These are phyloP conservation scores for Lycaon pictus DNA, from an alignment of 2,113 vertebrate species.

Conservation along the genomic window DNA sequence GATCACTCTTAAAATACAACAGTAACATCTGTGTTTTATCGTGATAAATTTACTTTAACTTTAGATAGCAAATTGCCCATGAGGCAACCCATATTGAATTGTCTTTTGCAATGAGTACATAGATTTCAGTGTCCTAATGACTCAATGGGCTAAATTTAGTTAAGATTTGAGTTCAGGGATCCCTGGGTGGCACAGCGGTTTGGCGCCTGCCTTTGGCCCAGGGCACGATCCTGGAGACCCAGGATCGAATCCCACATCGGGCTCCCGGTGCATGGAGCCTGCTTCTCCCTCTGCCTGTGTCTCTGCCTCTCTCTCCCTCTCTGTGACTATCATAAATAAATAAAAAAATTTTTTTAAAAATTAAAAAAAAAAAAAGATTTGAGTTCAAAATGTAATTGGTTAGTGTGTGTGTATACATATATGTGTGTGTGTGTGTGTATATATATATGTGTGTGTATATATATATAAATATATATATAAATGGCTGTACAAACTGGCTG, in stretches of 20 bases:
- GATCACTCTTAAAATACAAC: neutral
- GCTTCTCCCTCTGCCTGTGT: too few relatives aligned
- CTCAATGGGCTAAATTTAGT: neutral
- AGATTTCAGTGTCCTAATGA: neutral
- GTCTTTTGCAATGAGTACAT: neutral
- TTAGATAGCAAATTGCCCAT: neutral
- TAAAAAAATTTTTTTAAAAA: too few relatives aligned
- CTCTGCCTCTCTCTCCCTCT: too few relatives aligned
- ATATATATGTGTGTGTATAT: neutral
- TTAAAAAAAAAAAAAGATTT: neutral
- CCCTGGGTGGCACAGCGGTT: too few relatives aligned
- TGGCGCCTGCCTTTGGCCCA: too few relatives aligned
- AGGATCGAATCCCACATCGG: too few relatives aligned
- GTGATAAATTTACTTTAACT: neutral
- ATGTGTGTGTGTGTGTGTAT: too few relatives aligned
- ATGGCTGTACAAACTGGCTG: too few relatives aligned
- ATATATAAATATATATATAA: too few relatives aligned
- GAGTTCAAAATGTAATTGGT: neutral
- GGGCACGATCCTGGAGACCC: too few relatives aligned
- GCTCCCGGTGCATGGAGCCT: too few relatives aligned
- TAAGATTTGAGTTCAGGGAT: neutral
- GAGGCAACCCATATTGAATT: neutral
- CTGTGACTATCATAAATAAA: too few relatives aligned
- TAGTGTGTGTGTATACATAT: neutral
- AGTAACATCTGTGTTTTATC: neutral